A percentile compares a stretch with the other conserved stretches of the same genome.
These are phyloP conservation scores for Pitta sordida DNA, from an alignment of 2,113 vertebrate species.

Conservation along the genomic window DNA sequence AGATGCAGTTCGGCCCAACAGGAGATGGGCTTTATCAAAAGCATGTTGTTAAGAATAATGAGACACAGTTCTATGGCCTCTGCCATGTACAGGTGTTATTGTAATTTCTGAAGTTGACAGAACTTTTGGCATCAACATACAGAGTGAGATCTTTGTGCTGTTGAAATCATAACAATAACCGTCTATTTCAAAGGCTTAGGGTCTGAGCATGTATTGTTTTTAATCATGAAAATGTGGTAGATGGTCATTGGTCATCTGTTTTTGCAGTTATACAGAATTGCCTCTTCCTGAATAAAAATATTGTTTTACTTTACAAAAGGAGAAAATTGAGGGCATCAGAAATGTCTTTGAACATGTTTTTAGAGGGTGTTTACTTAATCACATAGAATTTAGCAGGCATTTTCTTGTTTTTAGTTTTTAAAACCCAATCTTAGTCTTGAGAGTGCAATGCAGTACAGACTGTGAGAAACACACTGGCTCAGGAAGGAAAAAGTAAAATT, in stretches of 20 bases:
- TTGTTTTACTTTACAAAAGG: neutral
- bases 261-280: neutral
- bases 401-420: neutral
- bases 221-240: neutral
- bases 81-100: neutral
- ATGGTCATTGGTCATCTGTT: neutral
- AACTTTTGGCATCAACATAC: neutral
- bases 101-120: neutral
- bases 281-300: neutral
- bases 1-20: neutral
- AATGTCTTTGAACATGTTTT: neutral
- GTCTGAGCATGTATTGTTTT: neutral
- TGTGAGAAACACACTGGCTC: neutral
- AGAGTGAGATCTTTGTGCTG: neutral
- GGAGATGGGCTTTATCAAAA: neutral
- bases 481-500: conserved; percentile 30
- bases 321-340: neutral
- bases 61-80: neutral
- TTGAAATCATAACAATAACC: neutral
- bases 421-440: neutral
- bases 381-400: neutral
- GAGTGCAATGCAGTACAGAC: neutral
- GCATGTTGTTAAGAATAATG: neutral
- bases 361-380: neutral
- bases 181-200: neutral